Conservation (phyloP, 2,113 vertebrate genomes). For the Charadrius vociferus region DNA sequence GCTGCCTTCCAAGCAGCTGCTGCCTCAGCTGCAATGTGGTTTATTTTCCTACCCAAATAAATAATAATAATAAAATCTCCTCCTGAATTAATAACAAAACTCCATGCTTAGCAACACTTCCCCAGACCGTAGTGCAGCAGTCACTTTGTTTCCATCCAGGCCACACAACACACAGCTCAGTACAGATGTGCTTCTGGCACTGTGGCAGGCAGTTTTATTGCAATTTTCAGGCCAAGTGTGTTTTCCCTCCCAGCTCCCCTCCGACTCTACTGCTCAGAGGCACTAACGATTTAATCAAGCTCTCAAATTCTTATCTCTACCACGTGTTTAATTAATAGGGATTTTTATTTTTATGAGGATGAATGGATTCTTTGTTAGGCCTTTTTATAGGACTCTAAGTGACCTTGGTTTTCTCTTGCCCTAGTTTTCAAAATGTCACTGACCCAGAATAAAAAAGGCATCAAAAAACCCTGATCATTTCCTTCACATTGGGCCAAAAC, state of each 20-base stretch:
- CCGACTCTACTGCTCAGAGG: neutral
- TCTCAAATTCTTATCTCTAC: slow-evolving; percentile 60
- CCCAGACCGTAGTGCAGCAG: neutral
- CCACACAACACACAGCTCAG: neutral
- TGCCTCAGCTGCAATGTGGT: neutral
- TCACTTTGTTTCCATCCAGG: neutral
- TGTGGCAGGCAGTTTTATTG: accelerated
- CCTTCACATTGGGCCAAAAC: neutral
- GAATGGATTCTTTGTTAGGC: slow-evolving; percentile 78
- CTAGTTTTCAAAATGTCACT: slow-evolving; percentile 72
- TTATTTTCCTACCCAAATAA: neutral
- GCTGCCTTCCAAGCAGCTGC: neutral
- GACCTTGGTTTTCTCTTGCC: slow-evolving; percentile 74
- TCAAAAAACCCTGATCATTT: neutral
- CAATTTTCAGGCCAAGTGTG: neutral
- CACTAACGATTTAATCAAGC: slow-evolving; percentile 61
- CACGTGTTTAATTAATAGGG: slow-evolving; percentile 75
- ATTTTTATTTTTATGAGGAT: slow-evolving; percentile 74
- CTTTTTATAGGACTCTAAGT: slow-evolving; percentile 62
- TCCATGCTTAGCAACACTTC: neutral
- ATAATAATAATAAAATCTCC: neutral
- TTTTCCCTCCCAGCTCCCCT: slow-evolving; percentile 1
- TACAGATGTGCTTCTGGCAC: neutral
- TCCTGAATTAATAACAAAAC: neutral
- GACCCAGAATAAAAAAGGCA: slow-evolving; percentile 71